A percentile compares a stretch with the other conserved stretches of the same genome.
phyloP scores from a whole-genome alignment of 2,113 vertebrate genomes.

The Morphnarchus princeps region DNA sequence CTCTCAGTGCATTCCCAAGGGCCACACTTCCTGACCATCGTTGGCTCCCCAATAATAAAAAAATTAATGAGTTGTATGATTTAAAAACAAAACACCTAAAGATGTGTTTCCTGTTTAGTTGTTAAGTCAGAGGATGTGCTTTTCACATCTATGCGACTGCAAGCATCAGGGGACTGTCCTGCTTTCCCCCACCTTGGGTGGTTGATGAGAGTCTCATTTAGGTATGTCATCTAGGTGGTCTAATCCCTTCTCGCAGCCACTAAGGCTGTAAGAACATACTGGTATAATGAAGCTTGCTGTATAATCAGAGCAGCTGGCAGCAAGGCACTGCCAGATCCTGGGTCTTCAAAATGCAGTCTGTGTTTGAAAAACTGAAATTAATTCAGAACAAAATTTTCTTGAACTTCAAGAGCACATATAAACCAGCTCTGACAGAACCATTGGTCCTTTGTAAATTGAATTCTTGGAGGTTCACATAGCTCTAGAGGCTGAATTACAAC shows the following conservation, averaged over 20 bases:
- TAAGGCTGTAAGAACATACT: background rate
- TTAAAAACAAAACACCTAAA: background rate
- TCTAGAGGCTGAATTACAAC: background rate
- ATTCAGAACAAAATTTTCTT: background rate
- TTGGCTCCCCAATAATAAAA: background rate
- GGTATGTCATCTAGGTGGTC: background rate
- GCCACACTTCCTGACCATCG: background rate
- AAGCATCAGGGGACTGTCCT: background rate
- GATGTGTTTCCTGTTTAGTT: background rate
- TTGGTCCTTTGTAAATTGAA: background rate
- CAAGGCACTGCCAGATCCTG: background rate
- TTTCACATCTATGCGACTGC: background rate
- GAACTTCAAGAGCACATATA: background rate
- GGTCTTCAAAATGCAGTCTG: background rate
- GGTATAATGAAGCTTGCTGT: background rate
- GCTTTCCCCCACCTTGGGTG: background rate
- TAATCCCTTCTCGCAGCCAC: background rate
- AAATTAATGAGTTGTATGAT: accelerated
- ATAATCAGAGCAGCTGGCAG: background rate
- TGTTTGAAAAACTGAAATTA: background rate
- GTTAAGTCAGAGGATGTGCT: background rate
- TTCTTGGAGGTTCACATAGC: background rate
- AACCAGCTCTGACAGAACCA: background rate
- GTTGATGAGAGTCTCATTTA: background rate
- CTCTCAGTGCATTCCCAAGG: background rate